Conservation (phyloP, 2,888 invertebrate species). For the Flabesymbios commensalis region DNA sequence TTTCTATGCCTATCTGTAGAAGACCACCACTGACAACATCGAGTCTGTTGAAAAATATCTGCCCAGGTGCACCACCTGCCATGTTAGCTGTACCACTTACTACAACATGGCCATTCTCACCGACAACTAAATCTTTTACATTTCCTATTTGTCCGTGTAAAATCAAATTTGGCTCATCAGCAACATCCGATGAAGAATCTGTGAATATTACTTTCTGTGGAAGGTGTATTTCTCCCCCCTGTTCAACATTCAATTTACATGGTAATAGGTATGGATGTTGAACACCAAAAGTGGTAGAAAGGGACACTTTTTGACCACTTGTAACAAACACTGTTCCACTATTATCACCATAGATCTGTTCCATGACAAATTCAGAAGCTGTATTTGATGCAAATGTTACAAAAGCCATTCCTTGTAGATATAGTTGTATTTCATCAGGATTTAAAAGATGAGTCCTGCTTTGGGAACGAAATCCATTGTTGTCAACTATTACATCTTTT, state of each 20-base stretch:
- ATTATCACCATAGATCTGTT: slow-evolving; percentile 38
- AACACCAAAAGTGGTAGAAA: slow-evolving; percentile 42
- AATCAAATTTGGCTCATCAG: slow-evolving; percentile 34
- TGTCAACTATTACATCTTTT: slow-evolving; percentile 30
- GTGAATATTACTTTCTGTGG: slow-evolving; percentile 40
- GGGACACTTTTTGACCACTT: slow-evolving; percentile 28
- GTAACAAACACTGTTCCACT: slow-evolving; percentile 33
- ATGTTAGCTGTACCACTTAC: slow-evolving; percentile 34
- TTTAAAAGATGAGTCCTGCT: slow-evolving; percentile 2
- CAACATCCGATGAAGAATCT: slow-evolving; percentile 26
- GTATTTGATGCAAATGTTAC: neutral
- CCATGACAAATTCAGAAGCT: slow-evolving; percentile 19
- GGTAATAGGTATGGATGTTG: slow-evolving; percentile 37
- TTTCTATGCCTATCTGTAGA: slow-evolving; percentile 34
- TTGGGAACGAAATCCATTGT: slow-evolving; percentile 18
- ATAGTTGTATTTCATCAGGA: neutral
- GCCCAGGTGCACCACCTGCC: slow-evolving; percentile 32
- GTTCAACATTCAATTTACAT: slow-evolving; percentile 34
- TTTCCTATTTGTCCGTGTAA: slow-evolving; percentile 37
- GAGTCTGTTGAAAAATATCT: slow-evolving; percentile 35
- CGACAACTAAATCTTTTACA: slow-evolving; percentile 39
- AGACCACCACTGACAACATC: slow-evolving; percentile 40
- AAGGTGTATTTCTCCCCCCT: slow-evolving; percentile 25
- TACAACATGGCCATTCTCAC: slow-evolving; percentile 33
- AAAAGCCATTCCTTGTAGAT: neutral